These are phyloP conservation scores for Chloroceryle amazona DNA, from an alignment of 2,797 vertebrate species.

Conservation along the genomic window DNA sequence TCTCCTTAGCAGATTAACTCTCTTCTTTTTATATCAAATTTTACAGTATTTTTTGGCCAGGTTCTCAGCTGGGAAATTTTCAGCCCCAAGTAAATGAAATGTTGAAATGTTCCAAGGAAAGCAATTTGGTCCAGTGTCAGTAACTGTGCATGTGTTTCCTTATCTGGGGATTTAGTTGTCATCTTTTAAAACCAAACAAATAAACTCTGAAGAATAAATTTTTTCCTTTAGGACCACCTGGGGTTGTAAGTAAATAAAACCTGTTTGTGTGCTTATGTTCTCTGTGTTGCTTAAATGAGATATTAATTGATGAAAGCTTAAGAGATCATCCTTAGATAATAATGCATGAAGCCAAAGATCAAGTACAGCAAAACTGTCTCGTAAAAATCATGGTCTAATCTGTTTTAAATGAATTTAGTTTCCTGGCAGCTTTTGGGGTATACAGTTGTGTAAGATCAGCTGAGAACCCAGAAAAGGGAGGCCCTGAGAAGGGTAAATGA, in stretches of 20 bases:
- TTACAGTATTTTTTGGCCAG: not conserved
- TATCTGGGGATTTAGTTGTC: not conserved
- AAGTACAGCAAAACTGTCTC: conserved; percentile 14
- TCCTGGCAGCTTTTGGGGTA: not conserved
- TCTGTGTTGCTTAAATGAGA: not conserved
- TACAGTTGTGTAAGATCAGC: not conserved
- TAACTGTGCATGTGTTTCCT: not conserved
- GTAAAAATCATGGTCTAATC: not conserved
- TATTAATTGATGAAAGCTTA: conserved; percentile 25
- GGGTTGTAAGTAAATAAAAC: not conserved
- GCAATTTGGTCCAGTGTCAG: not conserved
- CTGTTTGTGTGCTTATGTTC: not conserved
- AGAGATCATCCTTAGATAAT: not conserved
- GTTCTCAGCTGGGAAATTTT: conserved; percentile 21
- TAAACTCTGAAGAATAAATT: not conserved
- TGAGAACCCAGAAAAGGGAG: not conserved
- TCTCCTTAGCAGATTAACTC: not conserved
- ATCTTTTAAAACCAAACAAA: not conserved
- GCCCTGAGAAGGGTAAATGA: not conserved
- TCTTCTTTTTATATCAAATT: not conserved
- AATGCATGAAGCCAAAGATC: not conserved
- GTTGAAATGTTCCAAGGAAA: not conserved
- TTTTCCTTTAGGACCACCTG: not conserved
- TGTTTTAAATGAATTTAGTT: not conserved
- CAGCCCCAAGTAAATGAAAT: not conserved